Percentiles rank a stretch among this genome's conserved stretches.
These are phyloP conservation scores for Strongylocentrotus purpuratus DNA, from an alignment of 35 echinoderm and acorn worm species.

Conservation along the genomic window DNA sequence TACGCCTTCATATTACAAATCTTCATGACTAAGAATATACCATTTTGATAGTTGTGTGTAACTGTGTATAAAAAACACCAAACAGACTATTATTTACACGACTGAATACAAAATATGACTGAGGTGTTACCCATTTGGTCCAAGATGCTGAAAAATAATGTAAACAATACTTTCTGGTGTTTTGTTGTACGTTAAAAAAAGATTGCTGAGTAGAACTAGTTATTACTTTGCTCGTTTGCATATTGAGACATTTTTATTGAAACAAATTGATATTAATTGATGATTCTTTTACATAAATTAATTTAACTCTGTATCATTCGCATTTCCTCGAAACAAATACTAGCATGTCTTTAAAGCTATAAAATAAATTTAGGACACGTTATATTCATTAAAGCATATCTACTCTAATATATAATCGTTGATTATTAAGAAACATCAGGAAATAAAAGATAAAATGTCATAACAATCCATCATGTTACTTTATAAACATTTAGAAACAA, in stretches of 20 bases:
- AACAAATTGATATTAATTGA: no score
- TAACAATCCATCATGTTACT: no score
- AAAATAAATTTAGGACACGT: no score
- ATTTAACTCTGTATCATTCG: no score
- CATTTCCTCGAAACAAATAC: no score
- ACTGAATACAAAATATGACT: conserved; percentile 51
- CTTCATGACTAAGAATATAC: not conserved
- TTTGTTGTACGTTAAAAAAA: not conserved
- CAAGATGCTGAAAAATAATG: not conserved
- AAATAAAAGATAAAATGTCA: no score
- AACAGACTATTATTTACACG: not conserved
- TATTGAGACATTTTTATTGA: not conserved
- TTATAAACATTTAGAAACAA: no score
- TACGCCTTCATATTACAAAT: not conserved
- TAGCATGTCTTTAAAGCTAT: no score
- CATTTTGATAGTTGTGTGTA: not conserved
- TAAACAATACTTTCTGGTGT: not conserved
- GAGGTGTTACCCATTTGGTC: not conserved
- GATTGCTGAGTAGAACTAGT: not conserved
- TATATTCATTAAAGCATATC: no score
- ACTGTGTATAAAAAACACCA: not conserved
- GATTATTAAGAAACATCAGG: no score
- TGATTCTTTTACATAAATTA: no score
- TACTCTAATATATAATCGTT: no score
- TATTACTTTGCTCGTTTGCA: not conserved